Evolutionary conservation across 2,113 vertebrate species (phyloP), one percentile per base, ranked within the genome.

Genomic region (Passer domesticus): DNA sequence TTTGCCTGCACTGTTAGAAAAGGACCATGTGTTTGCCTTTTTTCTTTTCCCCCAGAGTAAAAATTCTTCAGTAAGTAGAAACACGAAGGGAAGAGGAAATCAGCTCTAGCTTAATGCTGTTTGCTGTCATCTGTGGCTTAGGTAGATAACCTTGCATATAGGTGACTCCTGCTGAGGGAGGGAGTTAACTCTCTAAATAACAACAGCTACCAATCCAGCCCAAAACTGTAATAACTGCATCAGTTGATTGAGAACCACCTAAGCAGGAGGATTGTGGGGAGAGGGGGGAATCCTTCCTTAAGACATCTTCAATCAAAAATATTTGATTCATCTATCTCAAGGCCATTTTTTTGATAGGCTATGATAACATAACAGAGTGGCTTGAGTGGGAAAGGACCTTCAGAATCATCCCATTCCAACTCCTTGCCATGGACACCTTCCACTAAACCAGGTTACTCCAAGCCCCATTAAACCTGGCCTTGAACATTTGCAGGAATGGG

Each of bases 21-120:
- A 89, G 11, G 81, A 80, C 83, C 25, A 7, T 69, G 76, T 76
- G 91, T 79, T 94, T 87, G 76, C 52, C 78, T 96, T 93, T 95
- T 94, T 92, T 62, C 52, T 75, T 90, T 89, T 17, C 77, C 73
- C 79, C 52, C 52, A 44, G 73, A 94, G 89, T 89, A 47, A 92
- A 89, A 87, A 60, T 41, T 37, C 69, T 64, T 39, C 67, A 55
- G 31, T 66, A 77, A 47, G 37, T 50, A 52, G 58, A 80, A 94
- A 82, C 20, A 60, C 21, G 58, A 89, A 87, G 90, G 69, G 46
- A 78, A 74, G 37, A 59, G 53, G 64, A 89, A 92, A 83, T 46
- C 33, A 77, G 30, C 28, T 86, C 27, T 39, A 37, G 43, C 16
- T 81, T 70, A 83, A 78, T 60, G 28, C 24, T 68, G 4, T 86